Conservation (phyloP, 2,113 vertebrate genomes). For the Accipiter virgatus region DNA sequence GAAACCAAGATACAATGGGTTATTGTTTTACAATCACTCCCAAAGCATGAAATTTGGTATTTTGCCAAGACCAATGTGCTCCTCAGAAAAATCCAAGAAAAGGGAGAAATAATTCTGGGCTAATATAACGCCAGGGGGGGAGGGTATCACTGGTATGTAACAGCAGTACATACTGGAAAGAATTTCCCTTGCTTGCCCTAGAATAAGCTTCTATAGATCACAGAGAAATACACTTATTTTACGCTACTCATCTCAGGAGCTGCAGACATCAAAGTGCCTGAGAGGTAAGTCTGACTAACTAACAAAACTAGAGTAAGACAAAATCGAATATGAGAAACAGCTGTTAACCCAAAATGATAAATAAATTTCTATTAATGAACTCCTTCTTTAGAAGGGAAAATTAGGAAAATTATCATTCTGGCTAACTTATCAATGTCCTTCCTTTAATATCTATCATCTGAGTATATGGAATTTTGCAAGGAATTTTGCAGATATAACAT, state of each 20-base stretch:
- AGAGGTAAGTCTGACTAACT: not conserved
- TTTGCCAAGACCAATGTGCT: not conserved
- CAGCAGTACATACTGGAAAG: not conserved
- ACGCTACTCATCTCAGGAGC: not conserved
- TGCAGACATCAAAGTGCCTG: not conserved
- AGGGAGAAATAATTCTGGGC: not conserved
- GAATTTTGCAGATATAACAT: not conserved
- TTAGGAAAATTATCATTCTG: not conserved
- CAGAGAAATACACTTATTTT: not conserved
- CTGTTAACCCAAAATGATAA: not conserved
- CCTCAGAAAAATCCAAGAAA: not conserved
- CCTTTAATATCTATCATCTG: constrained; percentile 16
- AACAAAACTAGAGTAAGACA: not conserved
- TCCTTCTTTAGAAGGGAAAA: not conserved
- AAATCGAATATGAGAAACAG: not conserved
- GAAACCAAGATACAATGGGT: not conserved
- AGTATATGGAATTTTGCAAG: not conserved
- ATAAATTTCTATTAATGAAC: not conserved
- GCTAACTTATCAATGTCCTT: not conserved
- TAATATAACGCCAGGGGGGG: not conserved
- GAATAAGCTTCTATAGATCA: not conserved
- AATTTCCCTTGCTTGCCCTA: not conserved
- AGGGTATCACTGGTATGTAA: not conserved
- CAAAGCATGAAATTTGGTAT: not conserved
- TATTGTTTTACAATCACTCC: not conserved